These are phyloP conservation scores for Apostichopus japonicus DNA, from an alignment of 35 echinoderm and acorn worm species.

Conservation along the genomic window DNA sequence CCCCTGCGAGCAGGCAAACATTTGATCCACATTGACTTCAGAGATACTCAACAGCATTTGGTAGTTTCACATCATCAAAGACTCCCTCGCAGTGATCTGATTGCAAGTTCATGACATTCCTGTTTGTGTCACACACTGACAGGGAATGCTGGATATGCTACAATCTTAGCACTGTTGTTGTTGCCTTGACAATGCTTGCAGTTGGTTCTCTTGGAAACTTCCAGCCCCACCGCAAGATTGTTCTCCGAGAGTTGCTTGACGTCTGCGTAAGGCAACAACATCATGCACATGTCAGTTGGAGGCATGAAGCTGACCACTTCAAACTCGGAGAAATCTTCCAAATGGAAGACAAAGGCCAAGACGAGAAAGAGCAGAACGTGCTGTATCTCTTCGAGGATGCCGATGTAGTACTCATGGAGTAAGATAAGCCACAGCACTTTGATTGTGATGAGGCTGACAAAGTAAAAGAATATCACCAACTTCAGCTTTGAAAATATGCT, in stretches of 20 bases:
- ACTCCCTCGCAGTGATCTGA: background rate
- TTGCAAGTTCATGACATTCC: background rate
- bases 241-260: conserved; percentile 13
- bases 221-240: conserved; percentile 18
- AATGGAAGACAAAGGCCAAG: conserved; percentile 9
- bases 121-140: background rate
- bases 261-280: conserved; percentile 37
- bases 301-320: conserved; percentile 38
- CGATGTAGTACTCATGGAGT: conserved; percentile 33
- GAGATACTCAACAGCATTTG: no score
- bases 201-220: background rate
- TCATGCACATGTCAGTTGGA: conserved; percentile 24
- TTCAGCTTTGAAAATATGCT: conserved; percentile 38
- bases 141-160: background rate
- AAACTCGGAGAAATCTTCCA: conserved; percentile 45
- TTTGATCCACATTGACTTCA: no score
- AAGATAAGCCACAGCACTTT: conserved; percentile 40
- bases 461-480: conserved; percentile 27
- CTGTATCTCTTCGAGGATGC: conserved; percentile 38
- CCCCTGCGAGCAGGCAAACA: no score
- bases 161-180: background rate
- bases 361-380: conserved; percentile 28
- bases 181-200: background rate
- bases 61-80: no score
- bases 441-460: background rate